Conservation (phyloP, 92 coral and sea anemone species). For the Blastomussa wellsi region DNA sequence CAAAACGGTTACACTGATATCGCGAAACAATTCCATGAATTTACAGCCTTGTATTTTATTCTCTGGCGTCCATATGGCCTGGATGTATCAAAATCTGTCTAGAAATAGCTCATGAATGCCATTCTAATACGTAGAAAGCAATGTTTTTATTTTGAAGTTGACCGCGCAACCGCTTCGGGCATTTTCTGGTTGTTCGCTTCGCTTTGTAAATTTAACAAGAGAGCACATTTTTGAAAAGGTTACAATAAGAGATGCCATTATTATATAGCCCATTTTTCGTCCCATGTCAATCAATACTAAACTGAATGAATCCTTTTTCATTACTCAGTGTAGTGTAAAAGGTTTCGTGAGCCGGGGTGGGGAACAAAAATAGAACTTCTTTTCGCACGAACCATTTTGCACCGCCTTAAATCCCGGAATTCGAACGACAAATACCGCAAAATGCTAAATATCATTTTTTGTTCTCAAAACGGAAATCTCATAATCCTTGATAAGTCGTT, state of each 20-base stretch:
- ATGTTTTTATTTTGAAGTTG: background rate
- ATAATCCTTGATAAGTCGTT: conserved; percentile 6
- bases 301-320: conserved; percentile 29
- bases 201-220: conserved; percentile 1
- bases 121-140: background rate
- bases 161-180: conserved; percentile 4
- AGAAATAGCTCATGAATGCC: background rate
- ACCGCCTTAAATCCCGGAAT: conserved; percentile 21
- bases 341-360: conserved; percentile 36
- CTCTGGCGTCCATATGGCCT: background rate
- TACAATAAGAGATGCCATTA: conserved; percentile 23
- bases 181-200: conserved; percentile 23
- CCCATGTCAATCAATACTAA: conserved; percentile 20
- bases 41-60: background rate
- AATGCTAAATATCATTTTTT: conserved; percentile 21
- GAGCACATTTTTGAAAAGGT: conserved; percentile 8
- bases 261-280: background rate
- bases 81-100: background rate
- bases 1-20: conserved; percentile 1
- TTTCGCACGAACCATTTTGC: background rate
- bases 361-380: background rate
- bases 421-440: conserved; percentile 9
- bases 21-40: background rate
- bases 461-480: conserved; percentile 33
- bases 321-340: conserved; percentile 40